Evolutionary conservation across 2,797 vertebrate genomes (phyloP).

Genomic region (Paguma larvata): DNA sequence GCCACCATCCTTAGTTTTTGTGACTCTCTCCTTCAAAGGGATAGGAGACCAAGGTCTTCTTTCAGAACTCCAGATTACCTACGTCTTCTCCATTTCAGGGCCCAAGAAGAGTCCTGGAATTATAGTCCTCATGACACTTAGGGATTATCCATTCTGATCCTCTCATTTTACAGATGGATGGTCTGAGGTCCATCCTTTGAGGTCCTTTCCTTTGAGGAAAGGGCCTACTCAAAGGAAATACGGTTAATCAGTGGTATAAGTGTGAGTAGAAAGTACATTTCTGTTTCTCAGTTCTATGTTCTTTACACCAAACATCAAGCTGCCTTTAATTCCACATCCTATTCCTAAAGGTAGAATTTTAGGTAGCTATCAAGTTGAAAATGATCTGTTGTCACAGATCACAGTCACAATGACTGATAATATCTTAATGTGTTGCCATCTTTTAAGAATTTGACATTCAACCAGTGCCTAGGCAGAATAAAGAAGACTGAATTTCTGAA

Average conservation of each 20-base stretch:
- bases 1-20: background rate
- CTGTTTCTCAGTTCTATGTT: constrained; percentile 8
- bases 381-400: constrained; percentile 20
- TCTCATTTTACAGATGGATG: background rate
- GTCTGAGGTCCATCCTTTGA: background rate
- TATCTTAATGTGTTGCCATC: constrained; percentile 11
- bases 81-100: background rate
- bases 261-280: background rate
- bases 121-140: background rate
- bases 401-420: background rate
- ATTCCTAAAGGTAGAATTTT: constrained; percentile 43
- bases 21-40: background rate
- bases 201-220: background rate
- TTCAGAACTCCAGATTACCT: background rate
- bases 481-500: constrained; percentile 62
- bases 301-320: background rate
- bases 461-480: background rate
- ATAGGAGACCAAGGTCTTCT: background rate
- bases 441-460: constrained; percentile 61
- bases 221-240: background rate
- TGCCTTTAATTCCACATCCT: background rate
- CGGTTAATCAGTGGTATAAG: background rate
- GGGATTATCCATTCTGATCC: background rate
- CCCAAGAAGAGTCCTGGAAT: background rate
- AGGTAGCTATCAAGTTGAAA: constrained; percentile 62